Evolutionary conservation across 2,888 invertebrate genomes (phyloP).

Genomic region (Sphaeridia pumilis): DNA sequence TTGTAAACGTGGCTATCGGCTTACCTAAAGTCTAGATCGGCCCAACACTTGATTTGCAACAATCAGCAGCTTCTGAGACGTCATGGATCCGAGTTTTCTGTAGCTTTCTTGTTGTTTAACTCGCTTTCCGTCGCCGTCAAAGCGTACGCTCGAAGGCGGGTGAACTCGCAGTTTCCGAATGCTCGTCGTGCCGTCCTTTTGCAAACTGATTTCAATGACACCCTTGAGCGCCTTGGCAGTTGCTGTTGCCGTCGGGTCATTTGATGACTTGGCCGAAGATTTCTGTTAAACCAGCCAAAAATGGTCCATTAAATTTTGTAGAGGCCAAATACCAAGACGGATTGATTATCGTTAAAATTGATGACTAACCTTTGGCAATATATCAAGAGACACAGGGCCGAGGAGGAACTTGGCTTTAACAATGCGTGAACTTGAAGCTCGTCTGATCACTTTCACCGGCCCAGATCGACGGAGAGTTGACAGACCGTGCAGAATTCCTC

Average conservation of each 20-base stretch:
- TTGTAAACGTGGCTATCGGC: no score
- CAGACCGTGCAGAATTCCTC: conserved; percentile 32
- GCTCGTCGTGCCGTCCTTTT: conserved; percentile 26
- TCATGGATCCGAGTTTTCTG: conserved; percentile 30
- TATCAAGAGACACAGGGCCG: conserved; percentile 34
- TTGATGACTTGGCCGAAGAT: background rate
- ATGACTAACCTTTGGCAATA: conserved; percentile 26
- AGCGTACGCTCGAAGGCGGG: conserved; percentile 27
- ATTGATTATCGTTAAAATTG: background rate
- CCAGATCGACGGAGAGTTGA: conserved; percentile 28
- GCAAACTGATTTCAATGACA: conserved; percentile 28
- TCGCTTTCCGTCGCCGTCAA: conserved; percentile 14
- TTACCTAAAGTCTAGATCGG: conserved; percentile 3
- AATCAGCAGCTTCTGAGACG: conserved; percentile 25
- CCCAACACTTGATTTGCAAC: conserved; percentile 31
- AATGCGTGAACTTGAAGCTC: conserved; percentile 23
- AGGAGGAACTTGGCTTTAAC: conserved; percentile 28
- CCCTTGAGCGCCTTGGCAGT: conserved; percentile 32
- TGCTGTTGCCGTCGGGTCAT: conserved; percentile 23
- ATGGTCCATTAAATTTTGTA: no score
- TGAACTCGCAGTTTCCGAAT: conserved; percentile 29
- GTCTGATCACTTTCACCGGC: conserved; percentile 29
- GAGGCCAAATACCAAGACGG: background rate
- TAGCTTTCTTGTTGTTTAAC: conserved; percentile 17
- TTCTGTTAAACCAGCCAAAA: conserved; percentile 7